Conservation (phyloP, 2,888 invertebrate genomes). For the Orthosia gothica region DNA sequence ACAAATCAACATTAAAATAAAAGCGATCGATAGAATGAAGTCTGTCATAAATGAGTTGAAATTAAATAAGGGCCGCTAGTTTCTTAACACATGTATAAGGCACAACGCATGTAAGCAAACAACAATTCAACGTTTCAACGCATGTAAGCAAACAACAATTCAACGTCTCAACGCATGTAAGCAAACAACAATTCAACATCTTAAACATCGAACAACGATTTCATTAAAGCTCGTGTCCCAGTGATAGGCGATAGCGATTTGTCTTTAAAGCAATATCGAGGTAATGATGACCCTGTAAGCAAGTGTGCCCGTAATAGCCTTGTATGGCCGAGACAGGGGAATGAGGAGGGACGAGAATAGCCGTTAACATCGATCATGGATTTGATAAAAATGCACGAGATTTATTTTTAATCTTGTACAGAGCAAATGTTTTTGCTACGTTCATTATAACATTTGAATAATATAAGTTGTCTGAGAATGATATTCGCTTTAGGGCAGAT, state of each 20-base stretch:
- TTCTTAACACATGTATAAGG: too few species aligned
- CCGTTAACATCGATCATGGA: not conserved
- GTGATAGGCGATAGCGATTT: constrained; percentile 31
- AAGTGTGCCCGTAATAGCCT: constrained; percentile 68
- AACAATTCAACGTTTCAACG: not conserved
- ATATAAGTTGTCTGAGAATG: too few species aligned
- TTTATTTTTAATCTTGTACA: constrained; percentile 14
- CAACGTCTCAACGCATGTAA: constrained; percentile 20
- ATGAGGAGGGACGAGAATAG: constrained; percentile 5
- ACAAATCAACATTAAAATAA: too few species aligned
- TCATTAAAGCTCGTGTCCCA: constrained; percentile 9
- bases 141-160: constrained; percentile 11
- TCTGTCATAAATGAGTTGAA: too few species aligned
- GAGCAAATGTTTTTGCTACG: too few species aligned
- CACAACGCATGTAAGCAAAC: constrained; percentile 20
- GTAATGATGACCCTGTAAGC: constrained; percentile 81
- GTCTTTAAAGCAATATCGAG: constrained; percentile 83
- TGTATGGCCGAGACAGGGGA: constrained; percentile 8
- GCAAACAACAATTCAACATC: constrained; percentile 12
- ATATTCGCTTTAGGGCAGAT: too few species aligned
- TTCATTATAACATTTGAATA: too few species aligned
- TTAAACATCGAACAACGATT: constrained; percentile 27
- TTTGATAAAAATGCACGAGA: not conserved
- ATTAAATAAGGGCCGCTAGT: too few species aligned
- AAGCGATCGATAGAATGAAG: too few species aligned